Percentiles rank a stretch among this genome's conserved stretches.
phyloP scores from a whole-genome alignment of 2,797 vertebrate genomes.

The Mormyrus proboscirostris region DNA sequence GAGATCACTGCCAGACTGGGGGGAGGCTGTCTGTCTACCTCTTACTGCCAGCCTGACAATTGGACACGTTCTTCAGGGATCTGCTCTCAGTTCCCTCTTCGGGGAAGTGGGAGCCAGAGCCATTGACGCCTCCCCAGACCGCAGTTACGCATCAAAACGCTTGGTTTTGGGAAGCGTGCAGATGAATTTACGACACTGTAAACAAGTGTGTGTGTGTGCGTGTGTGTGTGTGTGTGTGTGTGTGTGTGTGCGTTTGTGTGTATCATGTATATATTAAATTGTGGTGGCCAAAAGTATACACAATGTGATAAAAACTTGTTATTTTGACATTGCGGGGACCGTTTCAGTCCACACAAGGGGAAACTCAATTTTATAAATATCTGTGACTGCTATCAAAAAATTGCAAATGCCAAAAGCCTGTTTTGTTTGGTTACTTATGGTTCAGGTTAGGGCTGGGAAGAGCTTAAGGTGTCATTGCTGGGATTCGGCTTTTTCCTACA shows the following conservation, averaged over 20 bases:
- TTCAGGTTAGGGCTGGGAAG: not conserved
- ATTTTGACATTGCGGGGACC: not conserved
- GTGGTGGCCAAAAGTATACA: not conserved
- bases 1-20: not conserved
- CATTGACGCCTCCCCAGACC: not conserved
- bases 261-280: not conserved
- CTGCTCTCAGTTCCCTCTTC: not conserved
- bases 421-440: not conserved
- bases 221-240: not conserved
- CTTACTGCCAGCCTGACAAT: not conserved
- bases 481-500: not conserved
- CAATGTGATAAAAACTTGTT: not conserved
- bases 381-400: not conserved
- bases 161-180: not conserved
- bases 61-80: not conserved
- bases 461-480: not conserved
- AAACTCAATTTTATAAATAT: not conserved
- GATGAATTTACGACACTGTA: not conserved
- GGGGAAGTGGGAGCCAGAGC: not conserved
- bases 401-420: not conserved
- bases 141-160: not conserved
- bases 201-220: not conserved
- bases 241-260: not conserved
- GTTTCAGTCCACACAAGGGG: not conserved
- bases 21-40: not conserved